Evolutionary conservation across 2,113 vertebrate species (phyloP).

Genomic region (Hylia prasina): DNA sequence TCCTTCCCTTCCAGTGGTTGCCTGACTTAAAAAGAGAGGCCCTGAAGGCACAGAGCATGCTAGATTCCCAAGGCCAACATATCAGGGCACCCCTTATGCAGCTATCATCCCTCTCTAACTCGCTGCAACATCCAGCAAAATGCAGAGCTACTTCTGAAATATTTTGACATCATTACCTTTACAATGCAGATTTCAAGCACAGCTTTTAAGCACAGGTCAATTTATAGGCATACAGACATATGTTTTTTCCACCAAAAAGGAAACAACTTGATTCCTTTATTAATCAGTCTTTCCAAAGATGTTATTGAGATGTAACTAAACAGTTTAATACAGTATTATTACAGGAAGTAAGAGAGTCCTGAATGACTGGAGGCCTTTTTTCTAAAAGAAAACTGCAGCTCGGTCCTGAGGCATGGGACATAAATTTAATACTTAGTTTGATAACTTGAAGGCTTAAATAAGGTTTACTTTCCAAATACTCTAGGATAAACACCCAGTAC

Average conservation of each 20-base stretch:
- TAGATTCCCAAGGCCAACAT: neutral
- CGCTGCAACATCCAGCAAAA: neutral
- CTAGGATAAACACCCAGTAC: neutral
- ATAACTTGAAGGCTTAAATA: neutral
- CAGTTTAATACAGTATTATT: neutral
- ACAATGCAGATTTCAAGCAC: neutral
- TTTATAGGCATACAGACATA: neutral
- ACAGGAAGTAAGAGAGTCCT: neutral
- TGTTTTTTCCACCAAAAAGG: neutral
- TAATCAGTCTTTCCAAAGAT: neutral
- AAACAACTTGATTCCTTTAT: neutral
- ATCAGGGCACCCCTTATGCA: neutral
- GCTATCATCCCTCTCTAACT: neutral
- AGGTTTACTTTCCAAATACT: neutral
- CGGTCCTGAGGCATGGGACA: neutral
- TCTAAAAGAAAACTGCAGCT: neutral
- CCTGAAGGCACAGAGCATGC: neutral
- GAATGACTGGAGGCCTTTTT: neutral
- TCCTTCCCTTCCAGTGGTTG: neutral
- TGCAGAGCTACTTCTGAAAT: neutral
- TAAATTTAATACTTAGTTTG: neutral
- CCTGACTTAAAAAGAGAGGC: conserved; percentile 18
- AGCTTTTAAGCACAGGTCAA: neutral
- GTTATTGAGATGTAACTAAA: neutral
- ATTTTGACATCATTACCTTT: neutral